A percentile compares a stretch with the other conserved stretches of the same genome.
Evolutionary conservation across 2,888 invertebrate genomes (phyloP).

Genomic region (Thalpophila matura): DNA sequence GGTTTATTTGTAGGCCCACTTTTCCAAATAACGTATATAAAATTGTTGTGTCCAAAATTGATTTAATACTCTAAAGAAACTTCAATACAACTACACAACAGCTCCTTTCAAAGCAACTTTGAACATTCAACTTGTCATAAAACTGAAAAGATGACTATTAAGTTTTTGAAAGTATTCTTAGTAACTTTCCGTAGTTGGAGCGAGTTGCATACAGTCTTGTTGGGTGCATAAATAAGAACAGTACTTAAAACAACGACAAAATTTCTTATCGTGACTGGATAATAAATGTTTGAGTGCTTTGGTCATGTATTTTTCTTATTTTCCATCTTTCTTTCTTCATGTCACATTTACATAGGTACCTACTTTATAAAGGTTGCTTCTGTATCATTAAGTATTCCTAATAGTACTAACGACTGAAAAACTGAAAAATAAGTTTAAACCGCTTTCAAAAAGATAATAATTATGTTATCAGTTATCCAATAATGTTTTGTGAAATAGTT

Average conservation of each 20-base stretch:
- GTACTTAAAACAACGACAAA: slow-evolving; percentile 23
- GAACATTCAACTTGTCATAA: slow-evolving; percentile 55
- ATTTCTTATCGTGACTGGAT: slow-evolving; percentile 42
- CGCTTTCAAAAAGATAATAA: too few species aligned
- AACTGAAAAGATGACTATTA: slow-evolving; percentile 51
- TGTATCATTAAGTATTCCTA: background rate
- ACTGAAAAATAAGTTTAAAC: too few species aligned
- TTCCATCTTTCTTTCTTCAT: slow-evolving; percentile 1
- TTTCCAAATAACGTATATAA: background rate
- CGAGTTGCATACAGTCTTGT: slow-evolving; percentile 32
- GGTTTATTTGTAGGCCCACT: background rate
- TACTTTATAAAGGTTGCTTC: background rate
- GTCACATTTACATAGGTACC: too few species aligned
- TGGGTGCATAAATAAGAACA: slow-evolving; percentile 42
- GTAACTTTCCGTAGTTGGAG: slow-evolving; percentile 36
- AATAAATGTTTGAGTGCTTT: slow-evolving; percentile 15
- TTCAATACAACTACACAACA: slow-evolving; percentile 22
- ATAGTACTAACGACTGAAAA: too few species aligned
- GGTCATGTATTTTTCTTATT: slow-evolving; percentile 15
- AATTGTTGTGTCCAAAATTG: background rate
- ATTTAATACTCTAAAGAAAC: background rate
- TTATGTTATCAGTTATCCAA: too few species aligned
- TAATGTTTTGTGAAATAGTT: too few species aligned
- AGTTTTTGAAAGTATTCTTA: slow-evolving; percentile 45
- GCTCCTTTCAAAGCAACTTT: slow-evolving; percentile 44